Evolutionary conservation across 1,140 invertebrate species (phyloP).

Genomic region (Paramacrobiotus metropolitanus): DNA sequence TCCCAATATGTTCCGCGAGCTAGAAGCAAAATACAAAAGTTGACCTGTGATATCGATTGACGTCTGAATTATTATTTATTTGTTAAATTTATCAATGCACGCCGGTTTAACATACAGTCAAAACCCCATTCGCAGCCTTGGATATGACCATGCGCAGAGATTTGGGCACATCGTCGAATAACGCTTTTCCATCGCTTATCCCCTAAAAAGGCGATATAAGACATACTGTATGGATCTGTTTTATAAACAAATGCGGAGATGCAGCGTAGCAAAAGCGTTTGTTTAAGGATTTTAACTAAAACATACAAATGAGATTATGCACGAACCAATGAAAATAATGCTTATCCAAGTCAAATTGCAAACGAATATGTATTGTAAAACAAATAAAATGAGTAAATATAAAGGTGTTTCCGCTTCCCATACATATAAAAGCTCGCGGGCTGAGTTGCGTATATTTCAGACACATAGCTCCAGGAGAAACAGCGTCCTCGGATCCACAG

Average conservation of each 20-base stretch:
- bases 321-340: too few species aligned
- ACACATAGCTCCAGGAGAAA: neutral
- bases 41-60: neutral
- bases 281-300: too few species aligned
- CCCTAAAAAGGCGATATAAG: neutral
- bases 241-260: too few species aligned
- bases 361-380: too few species aligned
- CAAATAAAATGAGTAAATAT: too few species aligned
- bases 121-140: constrained; percentile 3
- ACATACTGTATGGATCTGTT: neutral
- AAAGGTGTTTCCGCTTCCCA: too few species aligned
- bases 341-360: neutral
- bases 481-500: neutral
- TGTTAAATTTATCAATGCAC: neutral
- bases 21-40: neutral
- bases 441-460: neutral
- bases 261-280: neutral
- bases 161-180: neutral
- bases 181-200: constrained; percentile 4
- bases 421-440: neutral
- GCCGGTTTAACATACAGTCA: neutral
- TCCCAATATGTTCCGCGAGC: neutral
- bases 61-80: too few species aligned
- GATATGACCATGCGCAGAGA: neutral
- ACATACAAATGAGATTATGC: too few species aligned